Percentiles rank a stretch among this genome's conserved stretches.
Conservation (phyloP, 1,140 invertebrate species). For the Calosoma granatense region DNA sequence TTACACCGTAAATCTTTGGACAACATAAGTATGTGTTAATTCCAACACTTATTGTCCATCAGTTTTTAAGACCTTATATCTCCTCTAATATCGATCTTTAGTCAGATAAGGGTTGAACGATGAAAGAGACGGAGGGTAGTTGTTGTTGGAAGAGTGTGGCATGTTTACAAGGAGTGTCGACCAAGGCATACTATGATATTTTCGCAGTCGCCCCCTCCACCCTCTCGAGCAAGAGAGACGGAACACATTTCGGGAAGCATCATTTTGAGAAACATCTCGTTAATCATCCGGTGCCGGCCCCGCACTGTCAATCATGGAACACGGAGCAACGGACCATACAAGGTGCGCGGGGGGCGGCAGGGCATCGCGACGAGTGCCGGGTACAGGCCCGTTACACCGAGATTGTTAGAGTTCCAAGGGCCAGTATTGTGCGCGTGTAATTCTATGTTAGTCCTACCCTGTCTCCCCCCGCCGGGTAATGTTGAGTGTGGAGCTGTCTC, state of each 20-base stretch:
- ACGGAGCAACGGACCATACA: background rate
- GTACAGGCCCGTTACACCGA: background rate
- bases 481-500: background rate
- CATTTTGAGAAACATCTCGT: conserved; percentile 32
- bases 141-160: background rate
- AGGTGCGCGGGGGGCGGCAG: background rate
- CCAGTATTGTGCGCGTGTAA: too few species aligned
- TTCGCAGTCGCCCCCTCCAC: background rate
- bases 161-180: conserved; percentile 1
- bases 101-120: too few species aligned
- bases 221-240: conserved; percentile 16
- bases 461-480: background rate
- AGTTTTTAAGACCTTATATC: background rate
- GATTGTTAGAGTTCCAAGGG: too few species aligned
- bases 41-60: too few species aligned
- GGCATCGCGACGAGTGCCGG: background rate
- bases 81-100: background rate
- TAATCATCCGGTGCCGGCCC: conserved; percentile 29
- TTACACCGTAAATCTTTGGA: too few species aligned
- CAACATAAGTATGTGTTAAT: too few species aligned
- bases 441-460: background rate
- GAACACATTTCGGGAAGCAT: conserved; percentile 29
- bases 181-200: background rate
- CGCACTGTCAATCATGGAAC: conserved; percentile 31
- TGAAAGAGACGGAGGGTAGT: too few species aligned